Evolutionary conservation across 1,140 invertebrate species (phyloP).

Genomic region (Cydia fagiglandana): DNA sequence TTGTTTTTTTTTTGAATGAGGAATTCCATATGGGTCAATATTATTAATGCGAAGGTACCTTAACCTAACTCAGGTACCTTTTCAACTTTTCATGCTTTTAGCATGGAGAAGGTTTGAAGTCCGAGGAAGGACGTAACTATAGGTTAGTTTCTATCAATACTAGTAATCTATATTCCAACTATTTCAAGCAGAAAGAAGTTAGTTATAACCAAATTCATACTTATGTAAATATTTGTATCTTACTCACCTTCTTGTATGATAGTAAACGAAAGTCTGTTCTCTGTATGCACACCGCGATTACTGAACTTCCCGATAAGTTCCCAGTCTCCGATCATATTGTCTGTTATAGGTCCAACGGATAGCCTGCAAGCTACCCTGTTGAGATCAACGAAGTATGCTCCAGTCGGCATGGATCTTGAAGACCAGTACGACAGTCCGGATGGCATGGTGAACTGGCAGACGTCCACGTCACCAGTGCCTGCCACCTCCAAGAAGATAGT

Average conservation of each 20-base stretch:
- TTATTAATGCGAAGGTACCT: too few relatives aligned
- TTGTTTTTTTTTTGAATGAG: too few relatives aligned
- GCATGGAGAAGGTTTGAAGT: too few relatives aligned
- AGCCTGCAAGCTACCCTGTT: conserved; percentile 28
- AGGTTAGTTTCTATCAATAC: too few relatives aligned
- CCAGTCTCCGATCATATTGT: conserved; percentile 41
- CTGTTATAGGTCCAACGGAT: conserved; percentile 36
- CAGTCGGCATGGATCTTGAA: not conserved
- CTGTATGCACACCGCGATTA: conserved; percentile 35
- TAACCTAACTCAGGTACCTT: too few relatives aligned
- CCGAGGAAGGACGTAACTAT: too few relatives aligned
- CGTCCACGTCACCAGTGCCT: conserved; percentile 33
- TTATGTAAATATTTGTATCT: not conserved
- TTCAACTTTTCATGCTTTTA: too few relatives aligned
- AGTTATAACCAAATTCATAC: not conserved
- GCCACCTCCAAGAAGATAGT: conserved; percentile 33
- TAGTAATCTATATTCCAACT: too few relatives aligned
- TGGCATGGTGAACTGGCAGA: conserved; percentile 37
- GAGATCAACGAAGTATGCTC: conserved; percentile 21
- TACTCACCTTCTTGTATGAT: conserved; percentile 42
- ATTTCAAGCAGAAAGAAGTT: too few relatives aligned
- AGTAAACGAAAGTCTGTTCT: conserved; percentile 34
- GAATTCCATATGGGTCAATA: too few relatives aligned
- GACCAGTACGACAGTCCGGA: conserved; percentile 26
- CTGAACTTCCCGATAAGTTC: conserved; percentile 42